Evolutionary conservation across 2,888 invertebrate genomes (phyloP).

Genomic region (Orchesellides sinensis): DNA sequence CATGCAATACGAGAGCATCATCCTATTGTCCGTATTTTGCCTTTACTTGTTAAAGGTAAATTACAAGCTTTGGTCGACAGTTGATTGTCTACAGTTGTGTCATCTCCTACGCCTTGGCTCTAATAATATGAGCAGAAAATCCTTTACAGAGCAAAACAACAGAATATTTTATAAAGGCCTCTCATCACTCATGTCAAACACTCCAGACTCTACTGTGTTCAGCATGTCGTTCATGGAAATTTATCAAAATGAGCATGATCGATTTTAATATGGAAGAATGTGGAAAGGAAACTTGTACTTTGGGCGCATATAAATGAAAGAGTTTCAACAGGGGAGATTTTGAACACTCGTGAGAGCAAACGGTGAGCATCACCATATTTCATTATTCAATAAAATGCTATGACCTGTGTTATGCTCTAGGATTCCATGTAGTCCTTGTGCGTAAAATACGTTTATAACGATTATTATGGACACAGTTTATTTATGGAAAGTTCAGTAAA

Average conservation of each 20-base stretch:
- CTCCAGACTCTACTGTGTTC: background rate
- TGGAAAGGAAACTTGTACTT: background rate
- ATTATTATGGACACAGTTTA: background rate
- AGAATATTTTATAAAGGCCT: conserved; percentile 42
- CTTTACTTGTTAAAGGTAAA: conserved; percentile 39
- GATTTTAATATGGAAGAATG: background rate
- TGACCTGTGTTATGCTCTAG: background rate
- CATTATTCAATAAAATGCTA: conserved; percentile 45
- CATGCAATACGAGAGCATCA: no score
- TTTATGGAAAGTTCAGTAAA: conserved; percentile 1
- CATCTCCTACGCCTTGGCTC: no score
- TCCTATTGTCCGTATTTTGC: background rate
- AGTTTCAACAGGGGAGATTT: conserved; percentile 10
- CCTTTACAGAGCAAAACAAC: conserved; percentile 6
- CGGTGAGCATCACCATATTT: no score
- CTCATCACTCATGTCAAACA: conserved; percentile 46
- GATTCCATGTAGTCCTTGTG: background rate
- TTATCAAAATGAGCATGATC: conserved; percentile 30
- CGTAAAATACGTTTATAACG: no score
- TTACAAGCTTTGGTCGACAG: conserved; percentile 51
- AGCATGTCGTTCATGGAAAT: conserved; percentile 34
- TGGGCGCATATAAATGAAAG: conserved; percentile 21
- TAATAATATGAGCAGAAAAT: background rate
- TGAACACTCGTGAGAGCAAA: conserved; percentile 27
- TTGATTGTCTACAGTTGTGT: conserved; percentile 52